A percentile compares a stretch with the other conserved stretches of the same genome.
phyloP scores from a whole-genome alignment of 2,113 vertebrate genomes.

The Pseudois nayaur region DNA sequence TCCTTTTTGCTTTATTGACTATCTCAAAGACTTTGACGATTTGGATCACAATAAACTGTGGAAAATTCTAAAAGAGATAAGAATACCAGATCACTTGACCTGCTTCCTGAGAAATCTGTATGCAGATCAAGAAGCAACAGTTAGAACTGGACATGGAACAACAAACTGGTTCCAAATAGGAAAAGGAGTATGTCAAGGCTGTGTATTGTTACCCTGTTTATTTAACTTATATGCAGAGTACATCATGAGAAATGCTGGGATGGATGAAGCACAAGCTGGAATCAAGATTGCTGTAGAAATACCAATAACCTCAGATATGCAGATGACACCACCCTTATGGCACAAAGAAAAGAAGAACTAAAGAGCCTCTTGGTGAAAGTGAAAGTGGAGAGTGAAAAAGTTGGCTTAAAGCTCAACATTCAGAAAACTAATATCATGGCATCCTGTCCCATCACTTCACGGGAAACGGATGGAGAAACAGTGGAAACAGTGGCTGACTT shows the following conservation, averaged over 20 bases:
- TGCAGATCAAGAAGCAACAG: background rate
- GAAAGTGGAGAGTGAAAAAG: background rate
- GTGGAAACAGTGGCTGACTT: background rate
- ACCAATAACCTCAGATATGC: background rate
- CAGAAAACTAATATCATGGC: background rate
- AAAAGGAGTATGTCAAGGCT: background rate
- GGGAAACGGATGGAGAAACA: background rate
- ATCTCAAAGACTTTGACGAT: background rate
- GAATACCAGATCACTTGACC: background rate
- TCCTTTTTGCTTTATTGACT: background rate
- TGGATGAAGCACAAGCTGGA: background rate
- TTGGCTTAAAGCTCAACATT: background rate
- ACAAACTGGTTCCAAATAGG: background rate
- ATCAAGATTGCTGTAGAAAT: background rate
- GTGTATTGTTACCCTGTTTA: background rate
- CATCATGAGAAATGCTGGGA: rapidly evolving
- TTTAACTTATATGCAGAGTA: background rate
- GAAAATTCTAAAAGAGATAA: background rate
- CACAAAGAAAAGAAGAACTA: background rate
- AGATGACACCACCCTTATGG: background rate
- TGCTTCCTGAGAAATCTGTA: background rate
- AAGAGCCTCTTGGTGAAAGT: background rate
- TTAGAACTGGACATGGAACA: background rate
- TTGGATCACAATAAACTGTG: background rate
- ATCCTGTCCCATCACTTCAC: background rate